These are phyloP conservation scores for Darevskia nairensis DNA, from an alignment of 2,797 vertebrate genomes.

Conservation along the genomic window DNA sequence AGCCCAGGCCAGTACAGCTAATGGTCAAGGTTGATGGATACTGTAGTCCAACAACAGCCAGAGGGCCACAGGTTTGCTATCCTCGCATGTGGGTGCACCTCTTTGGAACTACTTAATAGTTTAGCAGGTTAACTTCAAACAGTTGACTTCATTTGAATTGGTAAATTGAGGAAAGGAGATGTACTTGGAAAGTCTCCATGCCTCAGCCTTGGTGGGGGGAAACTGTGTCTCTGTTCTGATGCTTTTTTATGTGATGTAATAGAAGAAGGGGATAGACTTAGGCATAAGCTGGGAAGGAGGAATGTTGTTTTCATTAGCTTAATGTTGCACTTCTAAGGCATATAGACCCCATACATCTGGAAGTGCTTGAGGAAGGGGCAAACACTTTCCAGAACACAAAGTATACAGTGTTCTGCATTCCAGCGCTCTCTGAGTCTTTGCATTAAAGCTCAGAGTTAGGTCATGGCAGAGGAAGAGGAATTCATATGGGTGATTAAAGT, in stretches of 20 bases:
- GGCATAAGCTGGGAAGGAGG: neutral
- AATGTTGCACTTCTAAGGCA: neutral
- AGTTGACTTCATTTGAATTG: neutral
- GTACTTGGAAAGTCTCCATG: neutral
- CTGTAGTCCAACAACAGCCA: too few relatives aligned
- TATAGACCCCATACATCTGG: slow-evolving; percentile 19
- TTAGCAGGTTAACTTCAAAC: neutral
- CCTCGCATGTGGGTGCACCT: neutral
- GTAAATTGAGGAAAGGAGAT: neutral
- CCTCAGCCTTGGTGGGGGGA: neutral
- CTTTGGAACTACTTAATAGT: neutral
- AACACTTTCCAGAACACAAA: fast-evolving
- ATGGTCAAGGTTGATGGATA: too few relatives aligned
- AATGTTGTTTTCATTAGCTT: slow-evolving; percentile 15
- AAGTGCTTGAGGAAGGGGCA: neutral
- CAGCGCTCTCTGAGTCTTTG: neutral
- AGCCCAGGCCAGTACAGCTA: too few relatives aligned
- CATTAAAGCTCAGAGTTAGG: fast-evolving
- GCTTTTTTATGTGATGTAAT: neutral
- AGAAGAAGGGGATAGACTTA: neutral
- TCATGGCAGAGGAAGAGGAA: neutral
- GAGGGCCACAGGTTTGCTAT: too few relatives aligned
- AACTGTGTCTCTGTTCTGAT: neutral
- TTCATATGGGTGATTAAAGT: neutral
- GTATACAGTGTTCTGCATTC: neutral